phyloP scores from a whole-genome alignment of 35 echinoderm and acorn worm species.

The Apostichopus parvimensis region DNA sequence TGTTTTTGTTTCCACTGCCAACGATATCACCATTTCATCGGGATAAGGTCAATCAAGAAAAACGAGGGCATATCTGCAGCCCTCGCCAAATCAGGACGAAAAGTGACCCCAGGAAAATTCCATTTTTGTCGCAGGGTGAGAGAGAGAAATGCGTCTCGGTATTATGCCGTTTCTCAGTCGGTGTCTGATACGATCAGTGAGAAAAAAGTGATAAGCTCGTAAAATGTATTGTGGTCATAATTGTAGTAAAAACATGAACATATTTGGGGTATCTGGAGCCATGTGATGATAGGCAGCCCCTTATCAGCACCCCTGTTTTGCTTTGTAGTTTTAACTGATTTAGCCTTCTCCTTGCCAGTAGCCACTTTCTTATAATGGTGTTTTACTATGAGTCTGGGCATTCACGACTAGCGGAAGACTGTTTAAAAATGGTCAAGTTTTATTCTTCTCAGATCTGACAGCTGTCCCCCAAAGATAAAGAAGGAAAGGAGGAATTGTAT shows the following conservation, averaged over 20 bases:
- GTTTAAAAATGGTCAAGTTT: too few relatives aligned
- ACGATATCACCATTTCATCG: neutral
- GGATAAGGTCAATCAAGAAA: conserved; percentile 7
- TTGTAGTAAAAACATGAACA: neutral
- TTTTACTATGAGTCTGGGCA: neutral
- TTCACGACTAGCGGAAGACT: too few relatives aligned
- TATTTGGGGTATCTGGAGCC: neutral
- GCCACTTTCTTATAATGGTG: neutral
- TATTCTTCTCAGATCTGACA: too few relatives aligned
- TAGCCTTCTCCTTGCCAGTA: neutral
- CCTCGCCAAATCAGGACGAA: neutral
- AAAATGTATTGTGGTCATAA: neutral
- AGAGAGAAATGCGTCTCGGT: neutral
- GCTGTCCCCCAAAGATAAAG: too few relatives aligned
- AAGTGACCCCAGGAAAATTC: neutral
- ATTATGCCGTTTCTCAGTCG: neutral
- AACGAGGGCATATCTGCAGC: neutral
- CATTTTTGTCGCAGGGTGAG: neutral
- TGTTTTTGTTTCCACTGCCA: conserved; percentile 25
- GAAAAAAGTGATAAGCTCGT: conserved; percentile 4
- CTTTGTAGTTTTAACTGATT: neutral
- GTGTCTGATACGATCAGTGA: neutral
- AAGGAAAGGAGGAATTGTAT: too few relatives aligned
- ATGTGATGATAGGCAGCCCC: neutral
- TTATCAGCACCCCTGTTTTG: neutral